Conservation (phyloP, 1,140 invertebrate species). For the Bombus waltoni region DNA sequence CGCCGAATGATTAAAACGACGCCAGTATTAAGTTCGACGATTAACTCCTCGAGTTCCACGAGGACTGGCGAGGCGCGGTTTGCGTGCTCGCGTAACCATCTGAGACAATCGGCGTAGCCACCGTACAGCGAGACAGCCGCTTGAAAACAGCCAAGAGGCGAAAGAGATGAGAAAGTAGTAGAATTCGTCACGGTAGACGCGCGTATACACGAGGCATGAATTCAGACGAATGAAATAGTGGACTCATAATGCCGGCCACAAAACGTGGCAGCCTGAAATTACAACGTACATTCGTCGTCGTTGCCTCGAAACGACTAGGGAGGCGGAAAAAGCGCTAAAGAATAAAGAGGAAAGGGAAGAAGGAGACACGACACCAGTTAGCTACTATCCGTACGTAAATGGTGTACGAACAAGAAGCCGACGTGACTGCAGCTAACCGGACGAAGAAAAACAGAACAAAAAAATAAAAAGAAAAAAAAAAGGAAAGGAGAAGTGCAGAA, state of each 20-base stretch:
- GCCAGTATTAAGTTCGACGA: neutral
- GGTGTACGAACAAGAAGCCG: constrained; percentile 23
- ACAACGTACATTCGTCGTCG: constrained; percentile 29
- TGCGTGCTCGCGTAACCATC: too few relatives aligned
- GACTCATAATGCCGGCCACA: constrained; percentile 47
- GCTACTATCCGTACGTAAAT: constrained; percentile 38
- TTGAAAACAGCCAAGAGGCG: constrained; percentile 19
- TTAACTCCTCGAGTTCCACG: neutral
- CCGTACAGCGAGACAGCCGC: neutral
- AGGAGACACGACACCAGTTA: constrained; percentile 20
- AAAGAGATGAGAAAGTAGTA: constrained; percentile 17
- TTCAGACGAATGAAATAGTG: constrained; percentile 61
- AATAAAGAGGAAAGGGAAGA: constrained; percentile 28
- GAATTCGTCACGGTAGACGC: constrained; percentile 6
- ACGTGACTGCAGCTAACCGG: constrained; percentile 12
- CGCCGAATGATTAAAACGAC: neutral
- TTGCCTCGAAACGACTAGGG: neutral
- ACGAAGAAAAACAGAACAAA: neutral
- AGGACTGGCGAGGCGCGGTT: neutral
- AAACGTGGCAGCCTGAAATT: constrained; percentile 49
- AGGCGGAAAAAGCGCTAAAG: constrained; percentile 9
- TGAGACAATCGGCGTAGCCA: neutral
- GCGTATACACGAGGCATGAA: neutral
- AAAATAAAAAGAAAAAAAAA: neutral
- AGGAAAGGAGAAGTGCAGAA: constrained; percentile 7